These are phyloP conservation scores for Eurytoma adleriae DNA, from an alignment of 2,888 invertebrate genomes.

Conservation along the genomic window DNA sequence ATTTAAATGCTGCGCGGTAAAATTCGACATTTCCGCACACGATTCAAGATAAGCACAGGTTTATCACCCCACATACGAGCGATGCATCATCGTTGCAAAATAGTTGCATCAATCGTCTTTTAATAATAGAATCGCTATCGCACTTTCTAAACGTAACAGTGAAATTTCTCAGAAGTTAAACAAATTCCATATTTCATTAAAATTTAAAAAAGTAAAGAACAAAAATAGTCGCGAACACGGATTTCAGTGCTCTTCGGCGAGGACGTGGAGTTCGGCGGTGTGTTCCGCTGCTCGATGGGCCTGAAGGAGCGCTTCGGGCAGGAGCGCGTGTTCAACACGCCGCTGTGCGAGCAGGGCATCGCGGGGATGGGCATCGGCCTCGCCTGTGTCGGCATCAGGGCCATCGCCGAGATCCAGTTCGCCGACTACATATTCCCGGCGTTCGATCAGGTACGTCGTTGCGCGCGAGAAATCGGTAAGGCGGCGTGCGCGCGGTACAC, in stretches of 20 bases:
- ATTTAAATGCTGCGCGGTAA: no score
- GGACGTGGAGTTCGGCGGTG: conserved; percentile 99
- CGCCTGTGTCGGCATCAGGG: conserved; percentile 93
- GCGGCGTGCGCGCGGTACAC: background rate
- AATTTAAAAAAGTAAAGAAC: background rate
- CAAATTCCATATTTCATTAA: background rate
- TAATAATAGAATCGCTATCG: no score
- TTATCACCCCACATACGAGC: no score
- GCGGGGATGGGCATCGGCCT: conserved; percentile 97
- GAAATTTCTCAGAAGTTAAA: no score
- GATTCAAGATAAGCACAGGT: no score
- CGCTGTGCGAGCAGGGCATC: conserved; percentile 97
- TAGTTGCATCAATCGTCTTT: no score
- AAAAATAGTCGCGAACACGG: background rate
- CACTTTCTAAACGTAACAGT: no score
- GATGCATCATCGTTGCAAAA: no score
- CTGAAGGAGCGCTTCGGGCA: conserved; percentile 95
- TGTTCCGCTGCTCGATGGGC: conserved; percentile 96
- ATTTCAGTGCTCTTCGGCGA: conserved; percentile 91
- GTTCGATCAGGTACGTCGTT: conserved; percentile 90
- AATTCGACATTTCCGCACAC: no score
- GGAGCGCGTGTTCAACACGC: conserved; percentile 97
- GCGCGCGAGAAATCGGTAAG: background rate
- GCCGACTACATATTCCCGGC: conserved; percentile 99
- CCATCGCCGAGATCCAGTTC: conserved; percentile 99